These are phyloP conservation scores for Heloderma charlesbogerti DNA, from an alignment of 2,113 vertebrate genomes.

Conservation along the genomic window DNA sequence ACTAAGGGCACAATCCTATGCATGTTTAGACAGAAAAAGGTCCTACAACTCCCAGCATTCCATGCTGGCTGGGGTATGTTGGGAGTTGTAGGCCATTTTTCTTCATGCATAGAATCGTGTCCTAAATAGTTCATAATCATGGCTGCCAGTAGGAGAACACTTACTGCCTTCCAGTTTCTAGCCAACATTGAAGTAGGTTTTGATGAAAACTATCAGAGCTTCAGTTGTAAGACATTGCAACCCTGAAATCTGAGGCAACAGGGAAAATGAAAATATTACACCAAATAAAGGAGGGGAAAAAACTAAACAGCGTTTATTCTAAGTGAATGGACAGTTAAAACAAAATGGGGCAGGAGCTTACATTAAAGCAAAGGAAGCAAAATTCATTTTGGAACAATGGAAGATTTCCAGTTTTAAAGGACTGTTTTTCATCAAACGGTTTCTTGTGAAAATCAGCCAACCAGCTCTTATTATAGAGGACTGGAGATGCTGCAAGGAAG, in stretches of 20 bases:
- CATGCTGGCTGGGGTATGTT: too few species aligned
- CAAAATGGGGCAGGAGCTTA: background rate
- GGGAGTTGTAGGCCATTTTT: too few species aligned
- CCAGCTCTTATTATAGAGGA: background rate
- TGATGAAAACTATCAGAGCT: background rate
- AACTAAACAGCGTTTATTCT: background rate
- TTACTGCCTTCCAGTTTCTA: background rate
- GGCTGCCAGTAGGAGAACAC: background rate
- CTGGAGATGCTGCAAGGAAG: background rate
- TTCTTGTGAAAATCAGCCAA: background rate
- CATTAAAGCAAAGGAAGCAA: background rate
- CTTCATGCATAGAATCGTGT: too few species aligned
- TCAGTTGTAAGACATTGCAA: background rate
- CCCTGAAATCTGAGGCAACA: background rate
- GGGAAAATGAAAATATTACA: background rate
- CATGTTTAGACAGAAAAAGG: too few species aligned
- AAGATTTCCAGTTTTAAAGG: background rate
- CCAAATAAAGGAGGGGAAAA: fast-evolving
- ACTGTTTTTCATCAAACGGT: background rate
- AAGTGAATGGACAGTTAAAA: slow-evolving; percentile 4
- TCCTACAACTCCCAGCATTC: too few species aligned
- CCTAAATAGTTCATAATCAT: background rate
- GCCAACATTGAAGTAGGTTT: background rate
- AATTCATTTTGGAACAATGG: background rate
- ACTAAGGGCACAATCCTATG: background rate